Evolutionary conservation across 2,113 vertebrate species (phyloP), one percentile per base, ranked within the genome.

Genomic region (Urocitellus parryii): DNA sequence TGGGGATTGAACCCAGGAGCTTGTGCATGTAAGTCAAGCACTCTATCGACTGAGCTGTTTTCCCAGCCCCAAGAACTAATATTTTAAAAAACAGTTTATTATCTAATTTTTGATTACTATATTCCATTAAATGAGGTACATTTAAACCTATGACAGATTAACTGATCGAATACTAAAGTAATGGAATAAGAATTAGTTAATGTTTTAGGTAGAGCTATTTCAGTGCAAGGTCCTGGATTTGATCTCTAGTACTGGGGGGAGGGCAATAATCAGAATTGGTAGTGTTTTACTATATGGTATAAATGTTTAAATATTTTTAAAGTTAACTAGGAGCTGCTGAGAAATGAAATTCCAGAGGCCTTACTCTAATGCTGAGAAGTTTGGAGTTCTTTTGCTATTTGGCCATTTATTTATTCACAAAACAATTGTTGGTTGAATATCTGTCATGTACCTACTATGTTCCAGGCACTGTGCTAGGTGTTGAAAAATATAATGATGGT

Each of bases 31-130:
- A 8, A 45, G 45, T 45, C 45, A 45, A 45, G 45, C 45, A 45
- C 48, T 51, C 48, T 51, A 51, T 13, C 0, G 48, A 45, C 48
- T 51, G 48, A 51, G 48, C 48, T 13, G 12, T 13, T 13, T 12
- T 2, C 48, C 48, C 48, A 51, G 48, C 48, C 48, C 48, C 48
- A 83, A 92, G 13, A 63, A 63, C 61, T 63, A 63, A 63, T 68
- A 32, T 27, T 74, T 95, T 91, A 84, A 18, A 77, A 58, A 27
- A 1, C 5, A 70, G 45, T 80, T 65, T 25, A 42, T 67, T 53
- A 87, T 13, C 93, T 84, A 83, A 86, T 95, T 93, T 42, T 95
- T 42, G 39, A 85, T 37, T 89, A 72, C 53, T 56, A 53, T 27
- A 88, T 87, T 83, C 39, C 18, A 0, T 51, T 88, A 4, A 58